A percentile compares a stretch with the other conserved stretches of the same genome.
phyloP scores from a whole-genome alignment of 2,888 invertebrate genomes.

The Pteria penguin region DNA sequence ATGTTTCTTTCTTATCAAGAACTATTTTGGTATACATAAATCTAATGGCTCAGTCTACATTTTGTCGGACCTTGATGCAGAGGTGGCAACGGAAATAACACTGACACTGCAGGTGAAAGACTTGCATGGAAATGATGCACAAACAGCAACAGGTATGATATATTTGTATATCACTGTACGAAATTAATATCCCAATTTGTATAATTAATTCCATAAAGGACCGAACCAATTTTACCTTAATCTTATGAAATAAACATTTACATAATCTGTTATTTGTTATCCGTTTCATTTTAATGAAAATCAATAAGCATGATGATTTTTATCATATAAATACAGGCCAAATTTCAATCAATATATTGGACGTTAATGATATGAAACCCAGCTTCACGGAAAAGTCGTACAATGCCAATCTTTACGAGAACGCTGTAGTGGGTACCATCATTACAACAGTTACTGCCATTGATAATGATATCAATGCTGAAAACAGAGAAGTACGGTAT shows the following conservation, averaged over 20 bases:
- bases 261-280: too few species aligned
- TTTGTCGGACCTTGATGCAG: constrained; percentile 9
- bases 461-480: not conserved
- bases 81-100: not conserved
- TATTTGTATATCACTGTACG: too few species aligned
- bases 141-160: constrained; percentile 20
- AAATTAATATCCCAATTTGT: too few species aligned
- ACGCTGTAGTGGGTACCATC: not conserved
- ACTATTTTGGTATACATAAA: not conserved
- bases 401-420: not conserved
- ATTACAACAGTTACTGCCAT: not conserved
- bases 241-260: too few species aligned
- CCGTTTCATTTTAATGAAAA: too few species aligned
- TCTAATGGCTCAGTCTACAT: constrained; percentile 7
- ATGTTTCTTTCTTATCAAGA: constrained; percentile 1
- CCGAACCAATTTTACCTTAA: too few species aligned
- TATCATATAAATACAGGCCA: too few species aligned
- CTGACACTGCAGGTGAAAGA: constrained; percentile 21
- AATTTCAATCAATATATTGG: not conserved
- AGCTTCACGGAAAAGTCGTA: not conserved
- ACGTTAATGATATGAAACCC: not conserved
- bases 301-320: too few species aligned
- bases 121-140: constrained; percentile 9
- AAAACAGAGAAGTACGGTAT: not conserved
- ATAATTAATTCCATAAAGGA: too few species aligned